These are phyloP conservation scores for Caenorhabditis sulstoni DNA, from an alignment of 2,888 invertebrate genomes.

Conservation along the genomic window DNA sequence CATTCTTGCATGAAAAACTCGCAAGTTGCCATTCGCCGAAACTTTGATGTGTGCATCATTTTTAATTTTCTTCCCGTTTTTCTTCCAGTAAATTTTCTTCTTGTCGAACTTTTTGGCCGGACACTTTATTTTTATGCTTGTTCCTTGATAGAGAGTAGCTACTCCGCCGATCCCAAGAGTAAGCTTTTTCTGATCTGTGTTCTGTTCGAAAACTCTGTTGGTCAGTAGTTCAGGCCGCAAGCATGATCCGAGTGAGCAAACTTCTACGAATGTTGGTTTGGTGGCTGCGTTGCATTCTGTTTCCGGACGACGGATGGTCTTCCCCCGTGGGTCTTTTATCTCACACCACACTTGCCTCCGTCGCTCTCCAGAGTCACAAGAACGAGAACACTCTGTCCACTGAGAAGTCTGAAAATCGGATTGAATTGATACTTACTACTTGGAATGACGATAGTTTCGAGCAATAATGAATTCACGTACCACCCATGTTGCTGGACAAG, in stretches of 20 bases:
- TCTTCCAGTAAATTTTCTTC: slow-evolving; percentile 88
- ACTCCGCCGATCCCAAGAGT: slow-evolving; percentile 90
- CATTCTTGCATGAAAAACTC: slow-evolving; percentile 87
- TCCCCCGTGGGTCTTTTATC: slow-evolving; percentile 93
- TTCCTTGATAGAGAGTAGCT: slow-evolving; percentile 90
- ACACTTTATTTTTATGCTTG: slow-evolving; percentile 93
- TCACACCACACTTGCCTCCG: slow-evolving; percentile 89
- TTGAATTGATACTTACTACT: too few relatives aligned
- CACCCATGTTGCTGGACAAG: slow-evolving; percentile 93
- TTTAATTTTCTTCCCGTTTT: slow-evolving; percentile 87
- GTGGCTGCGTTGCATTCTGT: slow-evolving; percentile 85
- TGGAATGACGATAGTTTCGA: too few relatives aligned
- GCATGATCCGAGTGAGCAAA: slow-evolving; percentile 85
- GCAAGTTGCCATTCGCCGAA: slow-evolving; percentile 91
- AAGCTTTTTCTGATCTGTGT: slow-evolving; percentile 86
- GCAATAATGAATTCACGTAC: slow-evolving; percentile 31
- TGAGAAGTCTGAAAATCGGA: slow-evolving; percentile 60
- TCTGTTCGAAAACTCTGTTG: slow-evolving; percentile 85
- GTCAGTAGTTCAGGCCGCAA: slow-evolving; percentile 61
- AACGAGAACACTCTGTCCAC: slow-evolving; percentile 87
- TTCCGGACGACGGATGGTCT: slow-evolving; percentile 84
- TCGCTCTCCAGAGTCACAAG: slow-evolving; percentile 94
- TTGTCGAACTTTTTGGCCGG: slow-evolving; percentile 89
- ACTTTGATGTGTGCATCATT: slow-evolving; percentile 86
- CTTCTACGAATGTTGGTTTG: slow-evolving; percentile 87